A percentile compares a stretch with the other conserved stretches of the same genome.
Conservation (phyloP, 2,888 invertebrate species). For the Lacanobia oleracea region DNA sequence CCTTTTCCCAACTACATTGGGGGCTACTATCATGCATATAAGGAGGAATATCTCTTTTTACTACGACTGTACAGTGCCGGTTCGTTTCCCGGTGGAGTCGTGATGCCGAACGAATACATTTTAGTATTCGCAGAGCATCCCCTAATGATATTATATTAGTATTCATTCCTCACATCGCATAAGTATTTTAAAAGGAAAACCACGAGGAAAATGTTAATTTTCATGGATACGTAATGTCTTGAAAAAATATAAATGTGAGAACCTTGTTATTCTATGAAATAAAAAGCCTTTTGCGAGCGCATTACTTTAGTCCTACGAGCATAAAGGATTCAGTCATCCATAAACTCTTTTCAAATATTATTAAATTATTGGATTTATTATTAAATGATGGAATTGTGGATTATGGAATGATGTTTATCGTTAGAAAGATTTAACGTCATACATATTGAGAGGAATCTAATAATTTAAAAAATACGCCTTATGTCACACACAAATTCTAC, state of each 20-base stretch:
- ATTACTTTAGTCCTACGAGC: not conserved
- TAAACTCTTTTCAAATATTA: not conserved
- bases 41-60: not conserved
- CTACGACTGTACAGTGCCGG: not conserved
- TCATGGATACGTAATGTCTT: conserved; percentile 45
- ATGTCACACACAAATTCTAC: no score
- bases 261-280: conserved; percentile 12
- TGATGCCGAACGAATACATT: conserved; percentile 22
- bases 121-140: conserved; percentile 52
- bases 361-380: no score
- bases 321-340: not conserved
- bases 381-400: no score
- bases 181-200: conserved; percentile 60
- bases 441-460: no score
- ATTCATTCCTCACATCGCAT: conserved; percentile 59
- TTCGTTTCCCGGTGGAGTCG: conserved; percentile 2
- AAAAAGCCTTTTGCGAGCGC: not conserved
- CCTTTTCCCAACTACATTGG: no score
- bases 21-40: not conserved
- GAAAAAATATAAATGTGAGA: conserved; percentile 33
- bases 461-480: no score
- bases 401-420: no score
- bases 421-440: no score
- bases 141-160: conserved; percentile 64
- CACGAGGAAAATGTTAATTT: conserved; percentile 48